These are phyloP conservation scores for Drosophila asahinai DNA, from an alignment of 1,140 invertebrate genomes.

Conservation along the genomic window DNA sequence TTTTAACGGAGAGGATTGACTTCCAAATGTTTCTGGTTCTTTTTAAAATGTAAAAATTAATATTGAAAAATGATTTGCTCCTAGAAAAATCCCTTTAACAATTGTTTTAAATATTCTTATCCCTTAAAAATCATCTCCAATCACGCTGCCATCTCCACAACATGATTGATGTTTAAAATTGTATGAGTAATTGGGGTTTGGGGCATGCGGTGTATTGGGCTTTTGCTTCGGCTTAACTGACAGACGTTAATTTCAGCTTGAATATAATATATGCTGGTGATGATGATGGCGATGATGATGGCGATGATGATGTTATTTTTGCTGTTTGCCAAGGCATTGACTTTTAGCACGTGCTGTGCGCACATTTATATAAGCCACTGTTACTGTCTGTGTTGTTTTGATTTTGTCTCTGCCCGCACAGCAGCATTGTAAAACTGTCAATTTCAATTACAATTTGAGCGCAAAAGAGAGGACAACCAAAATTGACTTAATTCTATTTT, in stretches of 20 bases:
- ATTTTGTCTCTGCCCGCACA: slow-evolving; percentile 46
- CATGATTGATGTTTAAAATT: slow-evolving; percentile 13
- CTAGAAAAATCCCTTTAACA: no score
- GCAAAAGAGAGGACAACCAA: slow-evolving; percentile 2
- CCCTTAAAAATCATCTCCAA: neutral
- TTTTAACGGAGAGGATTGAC: no score
- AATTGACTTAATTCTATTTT: slow-evolving; percentile 34
- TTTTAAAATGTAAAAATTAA: no score
- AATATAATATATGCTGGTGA: slow-evolving; percentile 30
- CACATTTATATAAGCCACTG: slow-evolving; percentile 58
- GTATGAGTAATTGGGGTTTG: slow-evolving; percentile 1
- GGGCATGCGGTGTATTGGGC: slow-evolving; percentile 15
- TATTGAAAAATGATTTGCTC: no score
- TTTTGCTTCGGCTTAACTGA: slow-evolving; percentile 33
- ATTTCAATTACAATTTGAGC: slow-evolving; percentile 65
- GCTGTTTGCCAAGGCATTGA: slow-evolving; percentile 58
- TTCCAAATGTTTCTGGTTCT: no score
- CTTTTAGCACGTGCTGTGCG: slow-evolving; percentile 65
- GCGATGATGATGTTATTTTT: slow-evolving; percentile 17
- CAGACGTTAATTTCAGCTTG: slow-evolving; percentile 59
- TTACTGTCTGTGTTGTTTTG: slow-evolving; percentile 63
- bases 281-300: slow-evolving; percentile 16
- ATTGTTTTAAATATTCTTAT: no score
- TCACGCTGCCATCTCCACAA: slow-evolving; percentile 40
- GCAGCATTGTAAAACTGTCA: slow-evolving; percentile 64